A percentile compares a stretch with the other conserved stretches of the same genome.
Evolutionary conservation across 2,797 vertebrate genomes (phyloP).

Genomic region (Thalassophryne amazonica): DNA sequence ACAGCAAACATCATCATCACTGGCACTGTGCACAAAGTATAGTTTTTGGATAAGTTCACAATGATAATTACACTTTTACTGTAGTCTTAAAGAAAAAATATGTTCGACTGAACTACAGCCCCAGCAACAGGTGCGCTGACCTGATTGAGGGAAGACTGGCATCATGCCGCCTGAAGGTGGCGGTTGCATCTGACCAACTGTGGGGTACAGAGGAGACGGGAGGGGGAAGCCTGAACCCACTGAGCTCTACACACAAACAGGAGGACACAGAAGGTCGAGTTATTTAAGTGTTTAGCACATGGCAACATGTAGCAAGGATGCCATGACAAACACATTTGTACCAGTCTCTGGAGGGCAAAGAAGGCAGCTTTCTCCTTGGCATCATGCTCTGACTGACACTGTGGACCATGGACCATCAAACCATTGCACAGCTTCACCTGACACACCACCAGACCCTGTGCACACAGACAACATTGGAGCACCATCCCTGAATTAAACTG

Average conservation of each 20-base stretch:
- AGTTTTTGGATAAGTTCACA: too few relatives aligned
- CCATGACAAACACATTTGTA: constrained; percentile 50
- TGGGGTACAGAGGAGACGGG: constrained; percentile 83
- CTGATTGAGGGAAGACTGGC: constrained; percentile 84
- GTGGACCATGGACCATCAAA: constrained; percentile 88
- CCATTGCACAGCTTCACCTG: constrained; percentile 94
- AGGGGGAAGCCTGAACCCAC: constrained; percentile 86
- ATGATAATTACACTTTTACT: too few relatives aligned
- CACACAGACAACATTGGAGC: neutral
- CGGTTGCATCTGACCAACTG: constrained; percentile 79
- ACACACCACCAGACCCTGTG: constrained; percentile 87
- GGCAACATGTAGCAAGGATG: too few relatives aligned
- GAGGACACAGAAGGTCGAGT: neutral
- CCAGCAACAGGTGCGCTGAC: constrained; percentile 58
- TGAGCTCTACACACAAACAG: constrained; percentile 76
- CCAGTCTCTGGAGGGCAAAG: constrained; percentile 91
- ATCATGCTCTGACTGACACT: constrained; percentile 90
- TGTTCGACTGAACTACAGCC: too few relatives aligned
- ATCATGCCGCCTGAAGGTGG: constrained; percentile 79
- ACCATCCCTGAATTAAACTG: too few relatives aligned
- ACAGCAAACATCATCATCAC: neutral
- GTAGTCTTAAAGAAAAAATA: too few relatives aligned
- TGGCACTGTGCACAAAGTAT: too few relatives aligned
- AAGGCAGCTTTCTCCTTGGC: constrained; percentile 94
- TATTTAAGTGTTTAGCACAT: too few relatives aligned